phyloP scores from a whole-genome alignment of 37 sponge, comb jelly and placozoan genomes.

The Aplysina aerophoba region DNA sequence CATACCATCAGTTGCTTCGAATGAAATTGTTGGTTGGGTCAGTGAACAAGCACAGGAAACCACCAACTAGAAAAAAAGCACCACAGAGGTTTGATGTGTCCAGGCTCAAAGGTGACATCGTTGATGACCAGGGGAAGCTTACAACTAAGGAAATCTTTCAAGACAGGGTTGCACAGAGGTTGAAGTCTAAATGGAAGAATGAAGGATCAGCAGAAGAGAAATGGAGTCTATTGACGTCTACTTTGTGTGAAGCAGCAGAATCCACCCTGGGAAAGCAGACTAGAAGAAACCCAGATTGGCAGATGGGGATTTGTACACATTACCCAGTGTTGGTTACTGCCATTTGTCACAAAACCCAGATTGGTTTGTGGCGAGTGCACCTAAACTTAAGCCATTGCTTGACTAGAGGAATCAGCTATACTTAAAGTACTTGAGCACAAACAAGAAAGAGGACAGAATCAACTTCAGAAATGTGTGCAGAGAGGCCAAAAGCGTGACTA shows the following conservation, averaged over 20 bases:
- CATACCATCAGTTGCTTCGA: conserved; percentile 21
- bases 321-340: conserved; percentile 43
- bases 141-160: not conserved
- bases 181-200: not conserved
- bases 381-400: not conserved
- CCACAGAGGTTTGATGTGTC: not conserved
- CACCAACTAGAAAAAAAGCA: not conserved
- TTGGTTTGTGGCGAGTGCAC: not conserved
- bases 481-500: not conserved
- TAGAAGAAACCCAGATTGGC: not conserved
- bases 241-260: not conserved
- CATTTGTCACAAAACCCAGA: conserved; percentile 15
- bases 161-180: not conserved
- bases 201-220: not conserved
- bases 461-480: not conserved
- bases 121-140: not conserved
- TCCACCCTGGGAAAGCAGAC: not conserved
- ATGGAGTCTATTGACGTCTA: no score
- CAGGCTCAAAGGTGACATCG: not conserved
- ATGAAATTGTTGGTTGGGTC: not conserved
- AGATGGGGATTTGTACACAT: no score
- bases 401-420: not conserved
- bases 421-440: conserved; percentile 10
- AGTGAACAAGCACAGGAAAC: not conserved
- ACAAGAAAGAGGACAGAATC: not conserved